Evolutionary conservation across 2,888 invertebrate species (phyloP).

Genomic region (Sussaba pulchella): DNA sequence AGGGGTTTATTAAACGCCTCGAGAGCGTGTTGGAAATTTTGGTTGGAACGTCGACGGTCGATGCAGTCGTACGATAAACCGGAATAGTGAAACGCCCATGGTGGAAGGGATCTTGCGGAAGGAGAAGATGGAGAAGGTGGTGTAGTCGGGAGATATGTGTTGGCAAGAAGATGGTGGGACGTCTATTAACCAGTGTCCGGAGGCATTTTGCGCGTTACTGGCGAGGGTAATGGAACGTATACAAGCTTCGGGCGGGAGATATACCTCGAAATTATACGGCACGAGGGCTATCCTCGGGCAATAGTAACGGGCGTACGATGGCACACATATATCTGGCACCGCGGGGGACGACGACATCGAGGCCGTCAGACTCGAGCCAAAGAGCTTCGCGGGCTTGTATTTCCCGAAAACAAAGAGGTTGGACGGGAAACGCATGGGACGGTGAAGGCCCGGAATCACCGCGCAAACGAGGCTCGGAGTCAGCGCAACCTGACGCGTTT

Average conservation of each 20-base stretch:
- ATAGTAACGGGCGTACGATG: slow-evolving; percentile 20
- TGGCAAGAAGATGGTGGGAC: slow-evolving; percentile 52
- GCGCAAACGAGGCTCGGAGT: slow-evolving; percentile 50
- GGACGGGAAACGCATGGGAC: slow-evolving; percentile 1
- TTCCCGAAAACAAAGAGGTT: slow-evolving; percentile 9
- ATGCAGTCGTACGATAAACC: slow-evolving; percentile 56
- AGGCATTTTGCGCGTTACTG: slow-evolving; percentile 27
- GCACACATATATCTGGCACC: slow-evolving; percentile 3
- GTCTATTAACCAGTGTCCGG: slow-evolving; percentile 48
- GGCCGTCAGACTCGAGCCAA: neutral
- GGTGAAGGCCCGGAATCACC: slow-evolving; percentile 12
- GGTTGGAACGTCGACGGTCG: slow-evolving; percentile 22
- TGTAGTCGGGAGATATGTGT: slow-evolving; percentile 14
- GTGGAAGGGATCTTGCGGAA: slow-evolving; percentile 1
- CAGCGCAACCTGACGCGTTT: slow-evolving; percentile 44
- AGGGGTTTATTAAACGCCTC: slow-evolving; percentile 37
- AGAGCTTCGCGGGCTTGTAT: slow-evolving; percentile 26
- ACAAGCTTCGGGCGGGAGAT: slow-evolving; percentile 40
- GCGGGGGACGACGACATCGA: no score
- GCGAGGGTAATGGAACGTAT: slow-evolving; percentile 40
- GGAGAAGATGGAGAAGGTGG: slow-evolving; percentile 7
- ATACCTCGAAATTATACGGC: slow-evolving; percentile 36
- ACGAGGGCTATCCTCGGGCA: neutral
- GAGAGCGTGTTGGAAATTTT: slow-evolving; percentile 21
- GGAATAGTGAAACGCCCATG: slow-evolving; percentile 55